Evolutionary conservation across 2,888 invertebrate species (phyloP), one percentile per base, ranked within the genome.

Genomic region (Cetonia aurata): DNA sequence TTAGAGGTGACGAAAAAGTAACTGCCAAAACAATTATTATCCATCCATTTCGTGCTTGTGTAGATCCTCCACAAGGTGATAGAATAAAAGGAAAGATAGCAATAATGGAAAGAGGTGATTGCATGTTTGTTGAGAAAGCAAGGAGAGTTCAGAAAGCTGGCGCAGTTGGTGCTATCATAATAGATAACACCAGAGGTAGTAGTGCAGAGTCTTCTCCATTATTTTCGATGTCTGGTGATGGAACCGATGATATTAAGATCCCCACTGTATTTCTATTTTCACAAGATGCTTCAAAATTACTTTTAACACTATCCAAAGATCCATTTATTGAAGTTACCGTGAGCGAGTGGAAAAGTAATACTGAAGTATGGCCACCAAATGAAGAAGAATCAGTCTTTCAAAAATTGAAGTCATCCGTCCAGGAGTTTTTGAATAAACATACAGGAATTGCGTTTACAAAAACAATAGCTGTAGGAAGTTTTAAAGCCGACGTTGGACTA

Each of bases 151-250:
- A 97, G 86, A 87, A 88, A 67, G 92, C 93, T 3, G 96, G 96
- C 13, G 97, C 94, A 0, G 85, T 91, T 42, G 94, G 93, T 17
- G 94, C 94, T 15, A 93, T 99, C 78, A 92, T 99, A 46, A 85
- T 94, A 73, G 96, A 96, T 85, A 96, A 96, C 83, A 89, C 91
- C 10, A 87, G 89, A 3, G 93, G 90, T 33, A 92, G 94, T 42
- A 92, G 93, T 67, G 89, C 92, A 52, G 89, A 90, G 37, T 90
- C 88, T 62, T 92, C 94, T 1, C 92, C 95, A 0, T 89, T 96
- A 86, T 99, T 99, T 86, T 96, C 96, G 3, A 98, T 99, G 98
- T 96, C 96, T 0, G 96, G 96, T 0, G 98, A 98, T 84, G 96
- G 96, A 0, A 89, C 86, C 1, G 92, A 94, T 75, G 94, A 96